Conservation (phyloP, 2,888 invertebrate genomes). For the Oscheius sp. region DNA sequence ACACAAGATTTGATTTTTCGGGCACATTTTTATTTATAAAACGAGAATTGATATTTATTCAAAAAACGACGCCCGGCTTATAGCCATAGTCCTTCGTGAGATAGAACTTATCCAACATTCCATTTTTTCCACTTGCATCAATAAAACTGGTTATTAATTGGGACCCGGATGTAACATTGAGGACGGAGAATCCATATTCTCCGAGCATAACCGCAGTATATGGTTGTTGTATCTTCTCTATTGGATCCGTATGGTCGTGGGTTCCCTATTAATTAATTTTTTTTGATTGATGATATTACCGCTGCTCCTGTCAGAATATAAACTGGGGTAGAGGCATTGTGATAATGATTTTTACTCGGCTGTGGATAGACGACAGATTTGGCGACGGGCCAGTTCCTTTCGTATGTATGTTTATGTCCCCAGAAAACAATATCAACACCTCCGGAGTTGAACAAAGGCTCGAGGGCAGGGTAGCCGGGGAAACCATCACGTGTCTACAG, state of each 20-base stretch:
- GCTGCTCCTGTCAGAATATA: constrained; percentile 47
- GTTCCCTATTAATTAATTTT: too few relatives aligned
- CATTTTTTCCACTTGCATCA: constrained; percentile 25
- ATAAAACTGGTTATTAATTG: constrained; percentile 39
- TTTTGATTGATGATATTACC: constrained; percentile 16
- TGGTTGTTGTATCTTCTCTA: neutral
- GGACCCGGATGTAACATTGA: constrained; percentile 36
- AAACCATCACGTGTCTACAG: constrained; percentile 36
- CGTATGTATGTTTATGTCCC: constrained; percentile 98
- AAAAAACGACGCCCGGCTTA: constrained; percentile 13
- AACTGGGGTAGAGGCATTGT: constrained; percentile 46
- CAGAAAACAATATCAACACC: constrained; percentile 91
- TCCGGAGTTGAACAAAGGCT: constrained; percentile 83
- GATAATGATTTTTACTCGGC: constrained; percentile 28
- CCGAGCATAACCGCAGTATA: neutral
- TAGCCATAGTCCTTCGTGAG: constrained; percentile 18
- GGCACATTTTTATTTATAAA: too few relatives aligned
- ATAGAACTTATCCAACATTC: constrained; percentile 16
- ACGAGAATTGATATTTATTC: neutral
- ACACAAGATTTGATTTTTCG: too few relatives aligned
- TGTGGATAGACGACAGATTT: constrained; percentile 75
- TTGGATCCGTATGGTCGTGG: too few relatives aligned
- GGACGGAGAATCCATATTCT: constrained; percentile 40
- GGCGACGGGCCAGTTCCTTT: constrained; percentile 91
- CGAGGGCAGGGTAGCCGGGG: constrained; percentile 75